Evolutionary conservation across 2,113 vertebrate genomes (phyloP).

Genomic region (Nycticorax nycticorax): DNA sequence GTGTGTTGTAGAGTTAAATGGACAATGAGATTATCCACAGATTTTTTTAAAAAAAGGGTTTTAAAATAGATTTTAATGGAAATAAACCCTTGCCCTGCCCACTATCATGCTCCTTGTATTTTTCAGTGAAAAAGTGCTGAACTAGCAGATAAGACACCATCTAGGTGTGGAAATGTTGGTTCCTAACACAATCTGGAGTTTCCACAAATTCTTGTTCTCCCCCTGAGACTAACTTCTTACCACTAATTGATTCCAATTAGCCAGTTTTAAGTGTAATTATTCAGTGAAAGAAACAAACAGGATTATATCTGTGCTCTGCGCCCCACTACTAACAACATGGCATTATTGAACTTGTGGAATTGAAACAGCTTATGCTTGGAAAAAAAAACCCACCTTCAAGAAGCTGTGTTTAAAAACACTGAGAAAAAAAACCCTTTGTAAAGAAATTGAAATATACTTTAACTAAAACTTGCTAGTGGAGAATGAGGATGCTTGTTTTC

Average conservation of each 20-base stretch:
- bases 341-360: not conserved
- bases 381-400: not conserved
- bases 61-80: not conserved
- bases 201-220: not conserved
- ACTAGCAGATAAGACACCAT: not conserved
- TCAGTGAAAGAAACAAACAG: constrained; percentile 20
- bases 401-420: not conserved
- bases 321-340: not conserved
- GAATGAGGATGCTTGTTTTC: not conserved
- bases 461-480: constrained; percentile 23
- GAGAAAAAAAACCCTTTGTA: not conserved
- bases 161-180: not conserved
- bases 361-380: not conserved
- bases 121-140: not conserved
- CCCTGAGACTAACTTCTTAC: constrained; percentile 8
- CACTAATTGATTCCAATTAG: constrained; percentile 45
- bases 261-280: constrained; percentile 39
- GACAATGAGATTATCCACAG: not conserved
- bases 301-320: not conserved
- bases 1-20: not conserved
- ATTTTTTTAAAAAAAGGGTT: not conserved
- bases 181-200: not conserved
- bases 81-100: not conserved
- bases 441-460: not conserved
- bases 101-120: not conserved